Conservation (phyloP, 2,797 vertebrate genomes). For the Pelochelys cantorii region DNA sequence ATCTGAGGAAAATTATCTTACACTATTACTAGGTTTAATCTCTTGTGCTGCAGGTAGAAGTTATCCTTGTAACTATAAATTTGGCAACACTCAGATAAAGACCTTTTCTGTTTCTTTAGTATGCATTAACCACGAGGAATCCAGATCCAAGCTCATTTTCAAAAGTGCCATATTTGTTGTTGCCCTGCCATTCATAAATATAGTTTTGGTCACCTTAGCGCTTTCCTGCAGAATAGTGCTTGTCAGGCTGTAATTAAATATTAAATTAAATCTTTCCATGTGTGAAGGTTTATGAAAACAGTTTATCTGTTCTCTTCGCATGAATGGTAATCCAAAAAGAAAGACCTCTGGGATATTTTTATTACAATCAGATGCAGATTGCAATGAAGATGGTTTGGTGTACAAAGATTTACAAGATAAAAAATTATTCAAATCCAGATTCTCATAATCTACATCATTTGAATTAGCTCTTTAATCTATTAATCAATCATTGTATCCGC, state of each 20-base stretch:
- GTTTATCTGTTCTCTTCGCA: background rate
- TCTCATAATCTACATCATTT: accelerated
- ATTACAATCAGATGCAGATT: constrained; percentile 28
- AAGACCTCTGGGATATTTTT: background rate
- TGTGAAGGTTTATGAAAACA: constrained; percentile 1
- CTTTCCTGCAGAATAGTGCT: background rate
- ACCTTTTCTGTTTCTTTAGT: constrained; percentile 26
- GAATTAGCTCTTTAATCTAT: background rate
- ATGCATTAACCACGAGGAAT: constrained; percentile 4
- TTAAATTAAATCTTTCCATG: background rate
- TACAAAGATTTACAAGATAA: background rate
- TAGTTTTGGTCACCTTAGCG: background rate
- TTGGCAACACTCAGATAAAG: background rate
- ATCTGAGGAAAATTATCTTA: constrained; percentile 23
- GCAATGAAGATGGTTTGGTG: background rate
- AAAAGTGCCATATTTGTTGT: background rate
- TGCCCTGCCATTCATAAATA: background rate
- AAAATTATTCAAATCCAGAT: constrained; percentile 3
- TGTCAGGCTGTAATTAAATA: background rate
- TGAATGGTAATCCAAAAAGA: background rate
- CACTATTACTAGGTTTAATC: background rate
- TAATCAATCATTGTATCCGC: accelerated
- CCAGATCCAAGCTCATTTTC: constrained; percentile 1
- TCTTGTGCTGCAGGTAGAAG: constrained; percentile 8
- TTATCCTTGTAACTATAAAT: constrained; percentile 3